Percentiles rank a stretch among this genome's conserved stretches.
Evolutionary conservation across 2,888 invertebrate species (phyloP).

Genomic region (Nymphalis c-album): DNA sequence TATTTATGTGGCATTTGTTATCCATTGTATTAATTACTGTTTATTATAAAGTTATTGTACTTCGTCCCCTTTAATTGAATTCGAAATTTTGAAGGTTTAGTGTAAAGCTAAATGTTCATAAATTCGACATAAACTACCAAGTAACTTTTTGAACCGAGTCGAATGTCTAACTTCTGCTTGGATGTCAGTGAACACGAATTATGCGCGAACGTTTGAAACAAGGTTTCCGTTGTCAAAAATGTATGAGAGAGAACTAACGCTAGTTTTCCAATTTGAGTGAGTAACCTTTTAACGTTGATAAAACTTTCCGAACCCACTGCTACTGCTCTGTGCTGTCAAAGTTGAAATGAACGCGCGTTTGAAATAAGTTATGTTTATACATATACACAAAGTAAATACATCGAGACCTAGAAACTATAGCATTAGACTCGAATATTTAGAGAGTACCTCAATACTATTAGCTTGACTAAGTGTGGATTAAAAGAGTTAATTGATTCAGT

Average conservation of each 20-base stretch:
- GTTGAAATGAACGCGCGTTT: slow-evolving; percentile 6
- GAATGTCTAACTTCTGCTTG: slow-evolving; percentile 12
- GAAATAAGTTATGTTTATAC: neutral
- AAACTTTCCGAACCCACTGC: slow-evolving; percentile 25
- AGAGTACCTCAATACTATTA: too few species aligned
- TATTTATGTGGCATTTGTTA: too few species aligned
- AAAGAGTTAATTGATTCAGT: too few species aligned
- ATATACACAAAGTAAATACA: neutral
- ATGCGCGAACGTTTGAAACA: slow-evolving; percentile 23
- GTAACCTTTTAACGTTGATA: slow-evolving; percentile 29
- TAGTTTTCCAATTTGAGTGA: slow-evolving; percentile 33
- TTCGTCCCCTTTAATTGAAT: too few species aligned
- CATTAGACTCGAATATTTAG: too few species aligned
- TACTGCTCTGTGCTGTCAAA: slow-evolving; percentile 4
- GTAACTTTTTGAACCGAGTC: slow-evolving; percentile 1
- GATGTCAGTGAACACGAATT: slow-evolving; percentile 14
- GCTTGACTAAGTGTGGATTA: too few species aligned
- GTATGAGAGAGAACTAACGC: slow-evolving; percentile 18
- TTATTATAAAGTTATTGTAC: too few species aligned
- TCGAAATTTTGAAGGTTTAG: too few species aligned
- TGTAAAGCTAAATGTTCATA: too few species aligned
- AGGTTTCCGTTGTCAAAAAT: slow-evolving; percentile 26
- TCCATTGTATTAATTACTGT: too few species aligned
- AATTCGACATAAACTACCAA: too few species aligned
- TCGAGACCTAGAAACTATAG: too few species aligned